These are phyloP conservation scores for Drosophila nigrodunni DNA, from an alignment of 1,140 invertebrate genomes.

Conservation along the genomic window DNA sequence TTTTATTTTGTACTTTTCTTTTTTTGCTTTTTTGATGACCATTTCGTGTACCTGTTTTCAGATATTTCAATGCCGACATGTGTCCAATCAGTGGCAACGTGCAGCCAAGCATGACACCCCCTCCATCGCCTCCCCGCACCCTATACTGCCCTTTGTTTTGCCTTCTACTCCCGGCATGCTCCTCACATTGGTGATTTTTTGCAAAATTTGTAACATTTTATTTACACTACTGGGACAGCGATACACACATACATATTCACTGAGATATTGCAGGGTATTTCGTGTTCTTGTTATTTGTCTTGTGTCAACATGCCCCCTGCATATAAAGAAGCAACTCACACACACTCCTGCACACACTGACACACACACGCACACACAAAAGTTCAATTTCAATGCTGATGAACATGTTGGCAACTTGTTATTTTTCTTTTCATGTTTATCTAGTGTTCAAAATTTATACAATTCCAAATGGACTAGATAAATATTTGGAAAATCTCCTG, in stretches of 20 bases:
- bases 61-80: slow-evolving; percentile 54
- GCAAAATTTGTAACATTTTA: slow-evolving; percentile 60
- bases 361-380: slow-evolving; percentile 31
- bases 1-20: neutral
- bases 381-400: slow-evolving; percentile 60
- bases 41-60: slow-evolving; percentile 48
- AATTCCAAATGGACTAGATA: slow-evolving; percentile 55
- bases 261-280: neutral
- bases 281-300: slow-evolving; percentile 38
- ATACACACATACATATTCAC: slow-evolving; percentile 3
- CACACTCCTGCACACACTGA: slow-evolving; percentile 2
- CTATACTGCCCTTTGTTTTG: neutral
- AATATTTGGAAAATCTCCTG: slow-evolving; percentile 39
- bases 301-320: slow-evolving; percentile 53
- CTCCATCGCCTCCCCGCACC: neutral
- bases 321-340: slow-evolving; percentile 42
- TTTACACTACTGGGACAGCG: slow-evolving; percentile 43
- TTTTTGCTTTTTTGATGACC: slow-evolving; percentile 21
- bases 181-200: slow-evolving; percentile 31
- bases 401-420: slow-evolving; percentile 44
- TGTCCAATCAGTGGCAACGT: slow-evolving; percentile 55
- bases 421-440: slow-evolving; percentile 60
- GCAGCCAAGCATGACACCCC: slow-evolving; percentile 34
- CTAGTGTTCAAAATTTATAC: slow-evolving; percentile 59
- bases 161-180: neutral